A percentile compares a stretch with the other conserved stretches of the same genome.
These are phyloP conservation scores for Furcula furcula DNA, from an alignment of 2,888 invertebrate genomes.

Conservation along the genomic window DNA sequence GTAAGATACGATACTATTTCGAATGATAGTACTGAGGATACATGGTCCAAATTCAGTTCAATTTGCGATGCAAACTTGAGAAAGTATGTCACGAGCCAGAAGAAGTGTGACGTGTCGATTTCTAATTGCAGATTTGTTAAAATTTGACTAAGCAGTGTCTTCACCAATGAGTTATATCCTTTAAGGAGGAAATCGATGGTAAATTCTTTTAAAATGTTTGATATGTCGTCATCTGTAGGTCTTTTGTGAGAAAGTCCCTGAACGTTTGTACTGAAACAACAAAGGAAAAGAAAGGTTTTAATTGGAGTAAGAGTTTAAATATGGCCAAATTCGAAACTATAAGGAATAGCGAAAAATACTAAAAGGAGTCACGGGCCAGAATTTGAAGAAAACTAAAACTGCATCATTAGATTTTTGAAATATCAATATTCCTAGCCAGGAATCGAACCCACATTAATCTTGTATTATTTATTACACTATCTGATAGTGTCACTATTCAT, in stretches of 20 bases:
- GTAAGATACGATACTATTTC: slow-evolving; percentile 87
- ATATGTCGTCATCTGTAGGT: slow-evolving; percentile 88
- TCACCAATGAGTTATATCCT: slow-evolving; percentile 86
- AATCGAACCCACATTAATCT: no score
- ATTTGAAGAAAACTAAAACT: no score
- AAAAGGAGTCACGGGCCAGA: no score
- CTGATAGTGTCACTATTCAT: no score
- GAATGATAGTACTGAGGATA: slow-evolving; percentile 84
- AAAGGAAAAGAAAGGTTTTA: no score
- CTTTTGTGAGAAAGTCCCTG: slow-evolving; percentile 86
- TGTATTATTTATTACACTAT: no score
- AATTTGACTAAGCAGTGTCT: slow-evolving; percentile 84
- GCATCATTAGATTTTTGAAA: no score
- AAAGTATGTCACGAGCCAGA: slow-evolving; percentile 91
- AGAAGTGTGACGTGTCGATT: slow-evolving; percentile 90
- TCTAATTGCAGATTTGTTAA: slow-evolving; percentile 76
- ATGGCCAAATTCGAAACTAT: no score
- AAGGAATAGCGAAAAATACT: no score
- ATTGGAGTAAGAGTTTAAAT: no score
- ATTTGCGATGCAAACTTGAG: slow-evolving; percentile 89
- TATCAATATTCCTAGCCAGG: no score
- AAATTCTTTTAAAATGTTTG: slow-evolving; percentile 89
- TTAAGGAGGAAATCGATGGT: slow-evolving; percentile 90
- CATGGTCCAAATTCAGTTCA: slow-evolving; percentile 86
- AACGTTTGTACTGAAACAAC: slow-evolving; percentile 83